Conservation (phyloP, 2,113 vertebrate genomes). For the Proteles cristata region DNA sequence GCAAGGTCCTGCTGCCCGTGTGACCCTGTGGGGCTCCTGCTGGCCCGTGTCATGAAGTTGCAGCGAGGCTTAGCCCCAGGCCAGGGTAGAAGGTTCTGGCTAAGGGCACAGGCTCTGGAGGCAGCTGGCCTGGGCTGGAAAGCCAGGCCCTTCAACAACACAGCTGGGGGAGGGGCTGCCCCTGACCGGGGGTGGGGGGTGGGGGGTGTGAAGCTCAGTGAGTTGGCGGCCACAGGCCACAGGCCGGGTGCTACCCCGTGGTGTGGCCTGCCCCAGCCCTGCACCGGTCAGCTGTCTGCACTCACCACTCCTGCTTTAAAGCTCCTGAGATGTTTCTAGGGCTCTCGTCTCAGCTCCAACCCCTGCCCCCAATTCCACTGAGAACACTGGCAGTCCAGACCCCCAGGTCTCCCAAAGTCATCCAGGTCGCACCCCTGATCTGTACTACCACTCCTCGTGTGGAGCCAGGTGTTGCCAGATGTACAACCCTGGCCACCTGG, state of each 20-base stretch:
- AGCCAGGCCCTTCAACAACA: not conserved
- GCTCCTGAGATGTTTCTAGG: not conserved
- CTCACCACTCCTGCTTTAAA: not conserved
- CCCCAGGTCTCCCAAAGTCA: too few relatives aligned
- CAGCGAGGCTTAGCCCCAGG: not conserved
- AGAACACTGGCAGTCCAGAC: not conserved
- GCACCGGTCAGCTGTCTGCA: not conserved
- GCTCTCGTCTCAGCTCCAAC: not conserved
- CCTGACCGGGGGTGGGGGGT: not conserved
- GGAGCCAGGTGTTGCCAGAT: not conserved
- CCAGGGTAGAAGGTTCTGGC: not conserved
- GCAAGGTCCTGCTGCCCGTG: not conserved
- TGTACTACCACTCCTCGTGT: not conserved
- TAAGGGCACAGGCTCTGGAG: not conserved
- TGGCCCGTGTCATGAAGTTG: not conserved
- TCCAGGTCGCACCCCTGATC: not conserved
- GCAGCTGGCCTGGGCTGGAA: not conserved
- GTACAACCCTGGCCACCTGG: not conserved
- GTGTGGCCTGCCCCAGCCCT: not conserved
- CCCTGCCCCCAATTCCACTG: not conserved
- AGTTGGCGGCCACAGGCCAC: fast-evolving
- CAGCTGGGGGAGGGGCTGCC: not conserved
- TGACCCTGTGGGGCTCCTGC: not conserved
- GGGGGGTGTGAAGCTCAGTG: too few relatives aligned
- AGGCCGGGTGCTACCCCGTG: not conserved